Evolutionary conservation across 92 coral and sea anemone species (phyloP).

Genomic region (Porites lobata): DNA sequence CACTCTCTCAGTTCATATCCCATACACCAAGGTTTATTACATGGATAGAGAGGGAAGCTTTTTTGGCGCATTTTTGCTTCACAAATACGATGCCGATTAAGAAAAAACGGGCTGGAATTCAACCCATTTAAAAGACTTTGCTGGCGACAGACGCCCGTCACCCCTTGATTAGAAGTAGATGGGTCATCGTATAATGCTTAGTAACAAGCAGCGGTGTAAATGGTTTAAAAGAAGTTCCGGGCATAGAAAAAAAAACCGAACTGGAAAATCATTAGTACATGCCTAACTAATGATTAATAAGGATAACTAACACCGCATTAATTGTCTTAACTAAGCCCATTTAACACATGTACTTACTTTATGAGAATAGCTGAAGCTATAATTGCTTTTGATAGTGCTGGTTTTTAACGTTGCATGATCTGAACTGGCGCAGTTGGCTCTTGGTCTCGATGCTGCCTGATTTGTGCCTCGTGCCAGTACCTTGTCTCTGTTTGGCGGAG

Average conservation of each 20-base stretch:
- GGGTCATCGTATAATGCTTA: neutral
- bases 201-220: neutral
- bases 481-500: neutral
- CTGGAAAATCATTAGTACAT: neutral
- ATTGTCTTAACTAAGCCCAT: no score
- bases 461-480: slow-evolving; percentile 42
- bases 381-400: neutral
- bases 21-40: slow-evolving; percentile 54
- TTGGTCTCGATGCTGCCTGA: slow-evolving; percentile 54
- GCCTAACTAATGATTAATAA: neutral
- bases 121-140: neutral
- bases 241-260: no score
- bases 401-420: neutral
- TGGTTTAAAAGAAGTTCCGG: neutral
- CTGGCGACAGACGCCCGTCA: no score
- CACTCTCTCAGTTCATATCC: slow-evolving; percentile 71
- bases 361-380: neutral
- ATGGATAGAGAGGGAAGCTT: slow-evolving; percentile 59
- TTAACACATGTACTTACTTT: neutral
- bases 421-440: slow-evolving; percentile 19
- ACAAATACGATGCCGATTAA: neutral
- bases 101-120: neutral
- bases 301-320: no score
- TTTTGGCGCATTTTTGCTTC: slow-evolving; percentile 86
- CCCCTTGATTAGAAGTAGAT: no score